phyloP scores from a whole-genome alignment of 2,113 vertebrate species.

The Phylloscopus trochiloides region DNA sequence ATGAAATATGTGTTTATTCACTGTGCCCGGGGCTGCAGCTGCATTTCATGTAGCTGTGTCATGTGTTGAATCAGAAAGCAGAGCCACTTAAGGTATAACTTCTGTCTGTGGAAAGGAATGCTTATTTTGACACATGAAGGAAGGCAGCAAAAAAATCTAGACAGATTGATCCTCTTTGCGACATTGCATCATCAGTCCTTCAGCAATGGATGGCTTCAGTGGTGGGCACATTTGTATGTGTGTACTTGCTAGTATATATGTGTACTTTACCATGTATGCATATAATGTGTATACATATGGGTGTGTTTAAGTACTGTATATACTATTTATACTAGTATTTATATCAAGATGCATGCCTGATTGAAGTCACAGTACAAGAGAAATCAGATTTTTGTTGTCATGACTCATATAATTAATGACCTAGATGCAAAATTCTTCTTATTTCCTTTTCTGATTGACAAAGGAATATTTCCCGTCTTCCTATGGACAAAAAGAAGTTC shows the following conservation, averaged over 20 bases:
- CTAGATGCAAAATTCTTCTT: background rate
- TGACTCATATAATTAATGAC: background rate
- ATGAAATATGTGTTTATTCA: background rate
- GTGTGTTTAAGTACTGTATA: background rate
- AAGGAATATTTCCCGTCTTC: background rate
- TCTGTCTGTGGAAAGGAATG: background rate
- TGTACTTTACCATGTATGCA: background rate
- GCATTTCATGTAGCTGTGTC: background rate
- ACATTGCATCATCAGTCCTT: background rate
- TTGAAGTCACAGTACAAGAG: background rate
- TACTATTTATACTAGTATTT: background rate
- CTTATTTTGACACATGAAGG: background rate
- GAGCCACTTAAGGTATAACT: background rate
- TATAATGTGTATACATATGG: background rate
- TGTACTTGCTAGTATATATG: background rate
- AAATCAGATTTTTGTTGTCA: background rate
- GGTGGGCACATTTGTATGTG: fast-evolving
- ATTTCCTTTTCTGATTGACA: background rate
- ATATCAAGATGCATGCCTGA: background rate
- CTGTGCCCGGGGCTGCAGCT: background rate
- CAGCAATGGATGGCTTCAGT: background rate
- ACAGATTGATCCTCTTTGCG: background rate
- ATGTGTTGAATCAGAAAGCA: background rate
- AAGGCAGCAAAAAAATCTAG: background rate
- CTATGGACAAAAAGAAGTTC: background rate